These are phyloP conservation scores for Cantharis flavilabris DNA, from an alignment of 2,888 invertebrate species.

Conservation along the genomic window DNA sequence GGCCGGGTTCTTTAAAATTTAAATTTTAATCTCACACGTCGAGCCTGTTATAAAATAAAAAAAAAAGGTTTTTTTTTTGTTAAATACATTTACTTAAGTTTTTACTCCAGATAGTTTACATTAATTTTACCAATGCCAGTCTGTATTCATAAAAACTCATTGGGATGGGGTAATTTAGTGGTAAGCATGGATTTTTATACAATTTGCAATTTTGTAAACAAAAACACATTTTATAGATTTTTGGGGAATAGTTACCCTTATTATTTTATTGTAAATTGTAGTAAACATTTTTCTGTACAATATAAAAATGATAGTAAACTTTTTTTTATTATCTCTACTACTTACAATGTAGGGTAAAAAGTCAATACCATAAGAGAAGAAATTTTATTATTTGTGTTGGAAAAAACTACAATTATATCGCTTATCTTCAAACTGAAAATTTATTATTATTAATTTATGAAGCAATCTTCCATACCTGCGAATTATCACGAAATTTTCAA, in stretches of 20 bases:
- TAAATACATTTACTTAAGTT: no score
- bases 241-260: neutral
- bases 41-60: no score
- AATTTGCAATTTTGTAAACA: neutral
- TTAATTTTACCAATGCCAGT: neutral
- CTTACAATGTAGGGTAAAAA: neutral
- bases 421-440: neutral
- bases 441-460: neutral
- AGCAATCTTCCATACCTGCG: no score
- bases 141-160: neutral
- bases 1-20: no score
- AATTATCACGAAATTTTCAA: no score
- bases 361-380: neutral
- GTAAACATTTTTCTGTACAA: neutral
- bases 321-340: neutral
- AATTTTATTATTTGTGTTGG: neutral
- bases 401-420: neutral
- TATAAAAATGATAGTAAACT: neutral
- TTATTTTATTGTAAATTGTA: neutral
- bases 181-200: neutral
- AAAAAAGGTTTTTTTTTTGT: no score
- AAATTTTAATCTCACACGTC: no score
- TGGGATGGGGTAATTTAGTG: neutral
- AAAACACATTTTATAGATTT: neutral
- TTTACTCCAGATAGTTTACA: no score